These are phyloP conservation scores for Dorcus hopei DNA, from an alignment of 2,888 invertebrate species.

Conservation along the genomic window DNA sequence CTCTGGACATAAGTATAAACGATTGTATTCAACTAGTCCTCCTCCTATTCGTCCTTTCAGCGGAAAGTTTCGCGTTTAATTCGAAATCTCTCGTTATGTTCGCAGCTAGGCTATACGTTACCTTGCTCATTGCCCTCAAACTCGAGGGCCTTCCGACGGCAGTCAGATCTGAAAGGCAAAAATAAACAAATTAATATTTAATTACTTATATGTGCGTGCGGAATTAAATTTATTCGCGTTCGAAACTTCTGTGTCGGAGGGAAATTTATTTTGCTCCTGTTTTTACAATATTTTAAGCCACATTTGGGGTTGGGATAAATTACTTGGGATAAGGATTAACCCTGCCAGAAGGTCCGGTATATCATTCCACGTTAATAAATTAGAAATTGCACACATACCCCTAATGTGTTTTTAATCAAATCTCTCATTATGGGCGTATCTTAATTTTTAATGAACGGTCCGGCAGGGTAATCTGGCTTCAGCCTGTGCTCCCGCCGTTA, in stretches of 20 bases:
- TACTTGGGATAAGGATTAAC: conserved; percentile 27
- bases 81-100: too few relatives aligned
- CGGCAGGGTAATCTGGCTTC: conserved; percentile 18
- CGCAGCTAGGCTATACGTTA: too few relatives aligned
- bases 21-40: neutral
- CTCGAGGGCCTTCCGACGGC: conserved; percentile 37
- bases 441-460: conserved; percentile 49
- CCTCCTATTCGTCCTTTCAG: too few relatives aligned
- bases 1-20: conserved; percentile 16
- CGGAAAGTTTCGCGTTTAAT: too few relatives aligned
- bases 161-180: conserved; percentile 44
- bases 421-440: conserved; percentile 48
- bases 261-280: neutral
- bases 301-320: conserved; percentile 24
- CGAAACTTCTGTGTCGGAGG: neutral
- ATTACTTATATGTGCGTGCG: neutral
- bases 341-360: conserved; percentile 23
- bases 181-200: conserved; percentile 3
- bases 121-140: conserved; percentile 46
- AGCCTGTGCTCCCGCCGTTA: conserved; percentile 1
- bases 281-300: conserved; percentile 10
- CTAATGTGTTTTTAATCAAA: conserved; percentile 52
- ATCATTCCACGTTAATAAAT: conserved; percentile 32
- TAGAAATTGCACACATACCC: conserved; percentile 37
- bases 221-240: neutral